Percentiles rank a stretch among this genome's conserved stretches.
Conservation (phyloP, 2,888 invertebrate species). For the Andrena camellia region DNA sequence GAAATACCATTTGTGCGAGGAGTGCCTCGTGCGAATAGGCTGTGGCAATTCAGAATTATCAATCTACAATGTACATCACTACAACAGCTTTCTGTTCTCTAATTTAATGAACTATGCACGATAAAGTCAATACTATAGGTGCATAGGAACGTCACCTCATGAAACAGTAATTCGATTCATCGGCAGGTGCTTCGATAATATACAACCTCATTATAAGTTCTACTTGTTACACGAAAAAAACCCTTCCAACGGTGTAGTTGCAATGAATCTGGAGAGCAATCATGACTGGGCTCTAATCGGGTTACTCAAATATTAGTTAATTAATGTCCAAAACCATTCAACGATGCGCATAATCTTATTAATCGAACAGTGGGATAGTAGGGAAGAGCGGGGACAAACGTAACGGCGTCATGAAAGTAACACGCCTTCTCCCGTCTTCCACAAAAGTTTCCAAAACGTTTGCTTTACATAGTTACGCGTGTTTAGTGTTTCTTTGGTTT, state of each 20-base stretch:
- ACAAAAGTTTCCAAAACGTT: too few relatives aligned
- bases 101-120: background rate
- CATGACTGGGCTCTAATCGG: slow-evolving; percentile 5
- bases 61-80: too few relatives aligned
- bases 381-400: too few relatives aligned
- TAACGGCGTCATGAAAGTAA: too few relatives aligned
- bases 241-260: background rate
- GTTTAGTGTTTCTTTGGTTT: too few relatives aligned
- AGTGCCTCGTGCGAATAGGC: too few relatives aligned
- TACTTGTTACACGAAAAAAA: background rate
- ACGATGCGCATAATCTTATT: background rate
- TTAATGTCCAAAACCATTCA: slow-evolving; percentile 28
- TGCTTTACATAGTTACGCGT: too few relatives aligned
- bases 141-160: background rate
- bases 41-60: too few relatives aligned
- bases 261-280: background rate
- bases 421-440: too few relatives aligned
- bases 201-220: background rate
- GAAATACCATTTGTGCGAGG: too few relatives aligned
- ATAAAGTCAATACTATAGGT: background rate
- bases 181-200: background rate
- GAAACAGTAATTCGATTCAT: background rate
- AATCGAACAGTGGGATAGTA: background rate
- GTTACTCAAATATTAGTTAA: slow-evolving; percentile 28
- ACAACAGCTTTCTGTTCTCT: too few relatives aligned